Evolutionary conservation across 2,113 vertebrate species (phyloP).

Genomic region (Osmerus eperlanus): DNA sequence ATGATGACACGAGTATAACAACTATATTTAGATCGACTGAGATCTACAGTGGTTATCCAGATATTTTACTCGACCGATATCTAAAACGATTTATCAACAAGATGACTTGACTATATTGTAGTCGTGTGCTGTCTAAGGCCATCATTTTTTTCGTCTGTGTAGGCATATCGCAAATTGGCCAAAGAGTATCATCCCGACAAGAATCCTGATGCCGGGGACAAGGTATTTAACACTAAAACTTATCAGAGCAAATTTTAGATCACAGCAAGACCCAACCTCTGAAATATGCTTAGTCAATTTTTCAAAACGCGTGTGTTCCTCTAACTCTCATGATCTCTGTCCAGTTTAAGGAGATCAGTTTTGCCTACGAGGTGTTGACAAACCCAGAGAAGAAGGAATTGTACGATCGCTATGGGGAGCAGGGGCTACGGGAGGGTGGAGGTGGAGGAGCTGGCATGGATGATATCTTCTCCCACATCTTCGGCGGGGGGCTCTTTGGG

Average conservation of each 20-base stretch:
- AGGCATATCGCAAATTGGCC: slow-evolving; percentile 96
- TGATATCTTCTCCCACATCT: slow-evolving; percentile 99
- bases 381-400: slow-evolving; percentile 96
- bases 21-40: too few relatives aligned
- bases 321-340: not conserved
- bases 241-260: not conserved
- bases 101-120: too few relatives aligned
- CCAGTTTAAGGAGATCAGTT: slow-evolving; percentile 99
- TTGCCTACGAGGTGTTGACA: slow-evolving; percentile 96
- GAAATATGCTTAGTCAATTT: not conserved
- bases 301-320: slow-evolving; percentile 4
- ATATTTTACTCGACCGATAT: too few relatives aligned
- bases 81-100: too few relatives aligned
- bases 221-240: slow-evolving; percentile 73
- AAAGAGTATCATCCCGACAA: slow-evolving; percentile 99
- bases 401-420: slow-evolving; percentile 95
- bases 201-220: slow-evolving; percentile 97
- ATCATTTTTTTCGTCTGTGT: slow-evolving; percentile 42
- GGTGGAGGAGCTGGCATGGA: slow-evolving; percentile 94
- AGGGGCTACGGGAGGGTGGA: slow-evolving; percentile 94
- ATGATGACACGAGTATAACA: too few relatives aligned
- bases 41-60: too few relatives aligned
- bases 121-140: too few relatives aligned
- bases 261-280: not conserved
- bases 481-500: slow-evolving; percentile 94